Conservation (phyloP, 2,888 invertebrate species). For the Microlaimidae sp. region DNA sequence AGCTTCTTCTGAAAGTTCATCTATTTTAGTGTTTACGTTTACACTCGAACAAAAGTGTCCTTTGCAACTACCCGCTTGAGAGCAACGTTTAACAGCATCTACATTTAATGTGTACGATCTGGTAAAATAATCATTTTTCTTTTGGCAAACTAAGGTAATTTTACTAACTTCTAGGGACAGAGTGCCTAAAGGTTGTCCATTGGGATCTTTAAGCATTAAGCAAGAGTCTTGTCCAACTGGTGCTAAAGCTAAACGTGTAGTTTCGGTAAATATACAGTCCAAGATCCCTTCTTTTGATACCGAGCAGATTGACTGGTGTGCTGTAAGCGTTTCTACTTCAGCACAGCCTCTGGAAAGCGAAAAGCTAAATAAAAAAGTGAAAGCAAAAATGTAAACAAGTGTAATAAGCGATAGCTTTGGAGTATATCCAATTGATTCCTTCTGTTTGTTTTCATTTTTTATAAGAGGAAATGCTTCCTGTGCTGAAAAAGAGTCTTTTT, state of each 20-base stretch:
- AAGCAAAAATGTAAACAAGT: neutral
- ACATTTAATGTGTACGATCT: neutral
- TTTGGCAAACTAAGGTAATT: neutral
- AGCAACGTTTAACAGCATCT: neutral
- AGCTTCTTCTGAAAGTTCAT: neutral
- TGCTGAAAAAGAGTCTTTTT: too few species aligned
- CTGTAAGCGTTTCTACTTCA: constrained; percentile 1
- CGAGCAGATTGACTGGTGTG: neutral
- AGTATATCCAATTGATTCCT: neutral
- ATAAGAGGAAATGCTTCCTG: neutral
- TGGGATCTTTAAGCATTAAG: neutral
- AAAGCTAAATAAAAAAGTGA: neutral
- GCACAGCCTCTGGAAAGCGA: neutral
- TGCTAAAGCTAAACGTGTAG: neutral
- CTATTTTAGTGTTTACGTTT: neutral
- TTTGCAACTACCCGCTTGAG: neutral
- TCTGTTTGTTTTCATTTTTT: neutral
- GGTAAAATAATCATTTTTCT: constrained; percentile 1
- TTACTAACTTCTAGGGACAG: neutral
- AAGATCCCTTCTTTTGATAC: neutral
- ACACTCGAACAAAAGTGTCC: neutral
- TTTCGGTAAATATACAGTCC: neutral
- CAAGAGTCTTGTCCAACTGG: neutral
- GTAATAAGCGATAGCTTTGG: neutral
- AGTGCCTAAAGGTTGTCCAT: neutral